Base-by-base conservation (phyloP, 1,140 invertebrate species). In the Leptinotarsa texana region DNA sequence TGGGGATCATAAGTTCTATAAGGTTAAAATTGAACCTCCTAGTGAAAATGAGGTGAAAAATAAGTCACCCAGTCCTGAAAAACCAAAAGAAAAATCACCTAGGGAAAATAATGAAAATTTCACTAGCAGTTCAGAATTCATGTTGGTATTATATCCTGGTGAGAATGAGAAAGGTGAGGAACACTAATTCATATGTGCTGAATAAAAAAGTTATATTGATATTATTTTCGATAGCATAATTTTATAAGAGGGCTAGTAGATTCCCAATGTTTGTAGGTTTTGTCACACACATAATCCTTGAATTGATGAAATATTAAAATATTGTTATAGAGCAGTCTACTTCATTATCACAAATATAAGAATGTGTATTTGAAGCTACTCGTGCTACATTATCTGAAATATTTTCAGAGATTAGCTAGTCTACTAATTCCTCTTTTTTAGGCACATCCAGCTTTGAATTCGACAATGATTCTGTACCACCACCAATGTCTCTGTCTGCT, bases 401-500 rank as follows among this genome's bases (percentile, higher is more conserved):
- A 4, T 63, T 33, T 63, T 49, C 66, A 42, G 33, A 42, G 33
- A 11, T 42, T 3, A 42, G 33, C 33, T 11, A 42, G 33, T 42
- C 33, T 42, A 33, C 8, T 33, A 11, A 42, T 42, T 42, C 33
- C 8, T 42, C 33, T 57, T 57, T 65, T 79, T 49, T 27, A 81
- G 79, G 74, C 76, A 74, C 73, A 27, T 69, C 75, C 63, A 48
- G 75, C 72, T 74, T 76, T 48, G 76, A 79, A 70, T 82, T 83
- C 42, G 81, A 84, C 51, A 80, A 83, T 61, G 78, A 75, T 61
- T 69, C 79, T 51, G 74, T 84, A 42, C 80, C 93, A 42, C 93
- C 93, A 2, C 93, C 92, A 1, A 88, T 94, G 72, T 95, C 94
- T 0, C 85, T 94, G 22, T 95, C 93, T 1, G 89, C 93, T 3